phyloP scores from a whole-genome alignment of 2,113 vertebrate genomes.

The Sapajus apella region DNA sequence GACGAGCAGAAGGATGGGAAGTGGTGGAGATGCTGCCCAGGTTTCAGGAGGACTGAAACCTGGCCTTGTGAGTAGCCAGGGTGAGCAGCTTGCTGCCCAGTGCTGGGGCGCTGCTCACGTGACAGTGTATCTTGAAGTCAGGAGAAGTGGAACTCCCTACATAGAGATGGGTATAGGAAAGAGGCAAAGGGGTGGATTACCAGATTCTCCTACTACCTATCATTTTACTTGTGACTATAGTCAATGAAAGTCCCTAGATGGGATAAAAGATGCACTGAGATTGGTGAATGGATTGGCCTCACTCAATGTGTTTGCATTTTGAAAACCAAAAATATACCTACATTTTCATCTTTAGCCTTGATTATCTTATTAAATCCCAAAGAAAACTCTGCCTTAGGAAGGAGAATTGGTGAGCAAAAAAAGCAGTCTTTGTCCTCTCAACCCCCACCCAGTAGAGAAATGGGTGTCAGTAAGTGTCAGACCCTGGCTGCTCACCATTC shows the following conservation, averaged over 20 bases:
- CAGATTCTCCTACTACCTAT: not conserved
- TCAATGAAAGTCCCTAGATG: not conserved
- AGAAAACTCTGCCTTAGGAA: not conserved
- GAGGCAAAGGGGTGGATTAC: not conserved
- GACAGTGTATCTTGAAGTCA: not conserved
- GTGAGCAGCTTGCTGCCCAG: not conserved
- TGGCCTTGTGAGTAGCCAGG: not conserved
- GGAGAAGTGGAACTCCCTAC: not conserved
- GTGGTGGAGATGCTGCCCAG: not conserved
- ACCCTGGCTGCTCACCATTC: not conserved
- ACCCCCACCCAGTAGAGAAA: not conserved
- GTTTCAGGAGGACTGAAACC: not conserved
- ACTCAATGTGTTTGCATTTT: not conserved
- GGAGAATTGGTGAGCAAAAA: too few species aligned
- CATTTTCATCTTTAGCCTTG: not conserved
- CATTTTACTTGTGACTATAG: not conserved
- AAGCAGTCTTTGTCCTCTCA: not conserved
- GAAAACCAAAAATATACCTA: not conserved
- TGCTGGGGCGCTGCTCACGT: not conserved
- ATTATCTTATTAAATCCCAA: not conserved
- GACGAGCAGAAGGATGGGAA: too few species aligned
- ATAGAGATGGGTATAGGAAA: not conserved
- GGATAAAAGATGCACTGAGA: not conserved
- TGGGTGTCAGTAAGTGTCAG: not conserved
- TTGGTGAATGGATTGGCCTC: not conserved